Percentiles rank a stretch among this genome's conserved stretches.
Conservation (phyloP, 2,888 invertebrate genomes). For the Drosophila kanekoi region DNA sequence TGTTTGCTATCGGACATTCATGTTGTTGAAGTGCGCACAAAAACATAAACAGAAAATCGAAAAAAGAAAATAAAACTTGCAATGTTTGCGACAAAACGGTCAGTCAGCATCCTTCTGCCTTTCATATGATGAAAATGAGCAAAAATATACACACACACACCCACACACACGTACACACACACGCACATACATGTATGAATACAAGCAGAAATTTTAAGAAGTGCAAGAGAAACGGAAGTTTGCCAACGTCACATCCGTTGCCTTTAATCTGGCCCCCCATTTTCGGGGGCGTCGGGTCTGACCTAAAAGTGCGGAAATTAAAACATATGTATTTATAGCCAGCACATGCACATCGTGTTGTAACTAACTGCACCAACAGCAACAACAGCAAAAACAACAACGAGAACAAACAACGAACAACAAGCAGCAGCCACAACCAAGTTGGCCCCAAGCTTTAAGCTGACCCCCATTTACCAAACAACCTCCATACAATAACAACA, state of each 20-base stretch:
- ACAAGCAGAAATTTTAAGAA: conserved; percentile 33
- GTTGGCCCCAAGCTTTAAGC: conserved; percentile 65
- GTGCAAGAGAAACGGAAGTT: conserved; percentile 60
- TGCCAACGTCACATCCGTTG: conserved; percentile 71
- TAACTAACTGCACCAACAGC: conserved; percentile 48
- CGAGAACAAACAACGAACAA: conserved; percentile 3
- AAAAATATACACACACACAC: conserved; percentile 20
- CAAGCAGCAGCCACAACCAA: conserved; percentile 30
- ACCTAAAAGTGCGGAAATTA: conserved; percentile 81
- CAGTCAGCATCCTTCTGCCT: conserved; percentile 24
- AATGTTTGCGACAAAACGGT: conserved; percentile 45
- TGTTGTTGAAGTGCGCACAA: conserved; percentile 68
- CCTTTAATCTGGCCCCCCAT: conserved; percentile 64
- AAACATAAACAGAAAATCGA: conserved; percentile 78
- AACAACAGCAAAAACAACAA: conserved; percentile 18
- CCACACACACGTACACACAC: background rate
- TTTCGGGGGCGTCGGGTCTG: conserved; percentile 49
- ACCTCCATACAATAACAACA: conserved; percentile 51
- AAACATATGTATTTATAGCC: conserved; percentile 80
- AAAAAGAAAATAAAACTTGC: conserved; percentile 65
- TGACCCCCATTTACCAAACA: conserved; percentile 58
- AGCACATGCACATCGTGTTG: conserved; percentile 56
- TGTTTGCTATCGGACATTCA: conserved; percentile 57
- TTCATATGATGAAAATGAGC: conserved; percentile 37
- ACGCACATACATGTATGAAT: background rate